These are phyloP conservation scores for Ormyrus thymus DNA, from an alignment of 2,888 invertebrate genomes.

Conservation along the genomic window DNA sequence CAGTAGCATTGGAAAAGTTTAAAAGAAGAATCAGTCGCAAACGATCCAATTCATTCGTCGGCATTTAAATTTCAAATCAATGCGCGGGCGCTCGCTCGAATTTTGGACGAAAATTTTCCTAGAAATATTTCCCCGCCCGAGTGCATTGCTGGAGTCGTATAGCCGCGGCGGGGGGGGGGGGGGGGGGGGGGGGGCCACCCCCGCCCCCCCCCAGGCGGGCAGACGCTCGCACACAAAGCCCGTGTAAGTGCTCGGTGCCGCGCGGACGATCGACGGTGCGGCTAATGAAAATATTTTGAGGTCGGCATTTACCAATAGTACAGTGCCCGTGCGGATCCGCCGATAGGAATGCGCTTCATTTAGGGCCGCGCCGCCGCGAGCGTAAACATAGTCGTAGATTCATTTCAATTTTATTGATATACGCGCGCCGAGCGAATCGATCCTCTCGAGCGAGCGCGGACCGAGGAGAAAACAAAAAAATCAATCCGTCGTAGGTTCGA, in stretches of 20 bases:
- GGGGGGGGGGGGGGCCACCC: too few relatives aligned
- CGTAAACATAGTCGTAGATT: not conserved
- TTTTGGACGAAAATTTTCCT: not conserved
- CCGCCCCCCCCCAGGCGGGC: too few relatives aligned
- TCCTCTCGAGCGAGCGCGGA: too few relatives aligned
- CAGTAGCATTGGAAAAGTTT: not conserved
- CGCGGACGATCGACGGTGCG: not conserved
- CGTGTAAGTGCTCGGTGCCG: not conserved
- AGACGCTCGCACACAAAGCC: too few relatives aligned
- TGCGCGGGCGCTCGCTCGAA: not conserved
- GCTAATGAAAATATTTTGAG: conserved; percentile 37
- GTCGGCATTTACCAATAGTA: conserved; percentile 38
- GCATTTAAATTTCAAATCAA: conserved; percentile 18
- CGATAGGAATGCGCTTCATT: conserved; percentile 34
- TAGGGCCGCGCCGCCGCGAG: not conserved
- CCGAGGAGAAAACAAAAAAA: too few relatives aligned
- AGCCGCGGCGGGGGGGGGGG: too few relatives aligned
- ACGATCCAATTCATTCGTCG: not conserved
- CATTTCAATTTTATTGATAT: conserved; percentile 4
- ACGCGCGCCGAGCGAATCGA: too few relatives aligned
- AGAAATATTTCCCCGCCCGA: conserved; percentile 8
- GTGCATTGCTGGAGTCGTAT: too few relatives aligned
- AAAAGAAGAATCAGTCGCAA: not conserved
- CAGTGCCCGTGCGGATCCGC: not conserved
- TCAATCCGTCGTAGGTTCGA: too few relatives aligned